Evolutionary conservation across 2,797 vertebrate species (phyloP), one percentile per base, ranked within the genome.

Genomic region (Perdix hodgsoniae): DNA sequence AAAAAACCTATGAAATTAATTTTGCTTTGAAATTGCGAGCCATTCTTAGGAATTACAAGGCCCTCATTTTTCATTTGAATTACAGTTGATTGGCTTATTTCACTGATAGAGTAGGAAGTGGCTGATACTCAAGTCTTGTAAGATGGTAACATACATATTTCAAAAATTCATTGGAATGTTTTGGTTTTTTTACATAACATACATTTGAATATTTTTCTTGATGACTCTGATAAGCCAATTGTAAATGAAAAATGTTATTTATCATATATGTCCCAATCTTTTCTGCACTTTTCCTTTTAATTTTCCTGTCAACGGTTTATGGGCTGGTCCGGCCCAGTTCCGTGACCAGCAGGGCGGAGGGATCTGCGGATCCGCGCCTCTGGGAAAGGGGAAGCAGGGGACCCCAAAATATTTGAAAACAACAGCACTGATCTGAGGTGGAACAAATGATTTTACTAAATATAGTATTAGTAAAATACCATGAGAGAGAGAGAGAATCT

Each of bases 11-110:
- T 11, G 6, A 47, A 47, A 47, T 47, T 23, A 14, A 76, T 35
- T 86, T 86, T 85, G 37, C n/a, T 71, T 85, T 76, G 74, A 92
- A 88, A 94, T 83, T 54, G 3, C 22, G 93, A 92, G 18, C 22
- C 67, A 37, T 81, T 26, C 27, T 73, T 73, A 33, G 80, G 24
- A 33, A 56, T 45, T 37, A 15, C 13, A 31, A 54, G 42, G 72
- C 5, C 91, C 86, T 64, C 35, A 8, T 31, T 86, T 81, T 71
- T 83, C 11, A 57, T 69, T 91, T 88, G 61, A 90, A 70, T 75
- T 21, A 59, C 40, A 70, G 76, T 72, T 77, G 16, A 88, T 95
- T 50, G 47, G 13, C 33, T 64, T 76, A 12, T 84, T 89, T 77
- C 49, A 67, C 60, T 92, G 17, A 29, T 24, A 14, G 47, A 76